Conservation (phyloP, 2,888 invertebrate genomes). For the Apamea monoglypha region DNA sequence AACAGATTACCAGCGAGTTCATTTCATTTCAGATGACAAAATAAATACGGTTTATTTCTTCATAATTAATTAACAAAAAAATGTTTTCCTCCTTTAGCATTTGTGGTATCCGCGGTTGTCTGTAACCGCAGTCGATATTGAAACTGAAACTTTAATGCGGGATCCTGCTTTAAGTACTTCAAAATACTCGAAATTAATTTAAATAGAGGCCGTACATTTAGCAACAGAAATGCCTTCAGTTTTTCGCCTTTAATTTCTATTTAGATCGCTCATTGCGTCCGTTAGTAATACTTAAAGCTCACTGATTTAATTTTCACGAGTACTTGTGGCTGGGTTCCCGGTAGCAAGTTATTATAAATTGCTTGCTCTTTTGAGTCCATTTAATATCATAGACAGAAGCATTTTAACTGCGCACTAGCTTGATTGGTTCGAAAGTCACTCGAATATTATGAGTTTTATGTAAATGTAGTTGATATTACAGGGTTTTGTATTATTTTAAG, state of each 20-base stretch:
- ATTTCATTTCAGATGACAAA: conserved; percentile 9
- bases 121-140: conserved; percentile 42
- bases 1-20: background rate
- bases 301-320: conserved; percentile 46
- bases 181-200: conserved; percentile 51
- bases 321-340: conserved; percentile 5
- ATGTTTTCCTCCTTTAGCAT: conserved; percentile 18
- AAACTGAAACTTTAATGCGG: conserved; percentile 46
- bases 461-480: background rate
- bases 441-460: conserved; percentile 13
- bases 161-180: conserved; percentile 35
- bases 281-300: conserved; percentile 33
- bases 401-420: conserved; percentile 23
- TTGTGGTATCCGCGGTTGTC: conserved; percentile 34
- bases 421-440: conserved; percentile 17
- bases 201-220: conserved; percentile 15
- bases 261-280: conserved; percentile 31
- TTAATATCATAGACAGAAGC: conserved; percentile 34
- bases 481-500: background rate
- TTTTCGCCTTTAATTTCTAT: conserved; percentile 18
- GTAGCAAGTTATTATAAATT: conserved; percentile 34
- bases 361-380: conserved; percentile 41
- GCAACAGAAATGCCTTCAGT: conserved; percentile 23
- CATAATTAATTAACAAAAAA: conserved; percentile 32
- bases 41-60: conserved; percentile 9